Percentiles rank a stretch among this genome's conserved stretches.
Conservation (phyloP, 1,140 invertebrate genomes). For the Meloidogyne floridensis region DNA sequence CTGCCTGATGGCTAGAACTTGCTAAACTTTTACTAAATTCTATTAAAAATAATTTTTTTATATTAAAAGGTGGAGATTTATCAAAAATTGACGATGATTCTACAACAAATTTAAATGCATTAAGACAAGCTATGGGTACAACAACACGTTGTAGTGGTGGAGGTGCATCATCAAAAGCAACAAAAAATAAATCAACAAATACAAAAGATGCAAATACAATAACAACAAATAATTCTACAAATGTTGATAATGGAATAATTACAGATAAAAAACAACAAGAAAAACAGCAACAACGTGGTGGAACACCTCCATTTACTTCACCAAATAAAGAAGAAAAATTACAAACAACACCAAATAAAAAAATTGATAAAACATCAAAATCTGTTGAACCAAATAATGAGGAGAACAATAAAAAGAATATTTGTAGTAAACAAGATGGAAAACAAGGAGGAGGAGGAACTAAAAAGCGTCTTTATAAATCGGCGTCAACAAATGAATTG, state of each 20-base stretch:
- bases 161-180: constrained; percentile 22
- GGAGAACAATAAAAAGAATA: not conserved
- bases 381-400: constrained; percentile 2
- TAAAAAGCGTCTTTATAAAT: constrained; percentile 32
- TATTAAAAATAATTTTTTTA: not conserved
- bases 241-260: not conserved
- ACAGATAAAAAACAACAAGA: constrained; percentile 13
- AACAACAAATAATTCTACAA: not conserved
- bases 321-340: constrained; percentile 10
- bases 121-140: constrained; percentile 52
- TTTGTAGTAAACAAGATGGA: not conserved
- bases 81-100: constrained; percentile 44
- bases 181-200: constrained; percentile 34
- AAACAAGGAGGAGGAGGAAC: not conserved
- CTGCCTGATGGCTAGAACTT: no score
- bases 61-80: constrained; percentile 45
- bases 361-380: constrained; percentile 9
- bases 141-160: constrained; percentile 28
- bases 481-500: constrained; percentile 22
- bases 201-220: constrained; percentile 25
- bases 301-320: constrained; percentile 21
- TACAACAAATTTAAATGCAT: constrained; percentile 46
- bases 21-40: no score
- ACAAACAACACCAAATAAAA: not conserved
- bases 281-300: constrained; percentile 18